phyloP scores from a whole-genome alignment of 2,113 vertebrate genomes.

The Tupaia chinensis region DNA sequence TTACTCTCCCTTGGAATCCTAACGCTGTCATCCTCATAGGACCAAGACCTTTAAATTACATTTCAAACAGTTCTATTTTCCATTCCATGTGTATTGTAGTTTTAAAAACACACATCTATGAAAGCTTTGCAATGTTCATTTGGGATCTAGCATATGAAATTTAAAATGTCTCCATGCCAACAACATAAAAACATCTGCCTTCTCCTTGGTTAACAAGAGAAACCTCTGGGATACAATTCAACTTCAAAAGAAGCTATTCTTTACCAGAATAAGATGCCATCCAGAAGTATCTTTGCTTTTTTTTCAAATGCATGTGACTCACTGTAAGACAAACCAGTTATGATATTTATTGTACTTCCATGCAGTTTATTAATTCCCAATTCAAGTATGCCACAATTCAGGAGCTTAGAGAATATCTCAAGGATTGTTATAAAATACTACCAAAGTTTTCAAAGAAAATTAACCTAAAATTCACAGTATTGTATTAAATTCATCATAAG shows the following conservation, averaged over 20 bases:
- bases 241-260: constrained; percentile 5
- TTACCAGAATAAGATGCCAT: neutral
- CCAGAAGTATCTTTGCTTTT: neutral
- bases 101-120: constrained; percentile 34
- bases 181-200: neutral
- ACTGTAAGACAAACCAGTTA: constrained; percentile 33
- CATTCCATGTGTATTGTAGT: neutral
- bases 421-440: neutral
- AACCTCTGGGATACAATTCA: constrained; percentile 1
- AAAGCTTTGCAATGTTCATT: constrained; percentile 40
- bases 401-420: neutral
- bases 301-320: neutral
- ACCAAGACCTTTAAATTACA: neutral
- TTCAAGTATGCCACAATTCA: neutral
- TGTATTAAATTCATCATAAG: neutral
- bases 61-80: constrained; percentile 59
- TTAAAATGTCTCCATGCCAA: constrained; percentile 1
- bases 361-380: constrained; percentile 34
- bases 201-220: neutral
- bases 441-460: constrained; percentile 15
- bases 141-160: constrained; percentile 45
- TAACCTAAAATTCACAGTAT: neutral
- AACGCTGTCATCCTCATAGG: neutral
- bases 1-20: neutral
- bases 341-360: neutral